Evolutionary conservation across 1,140 invertebrate species (phyloP), one percentile per base, ranked within the genome.

Genomic region (Hesperophylax magnus): DNA sequence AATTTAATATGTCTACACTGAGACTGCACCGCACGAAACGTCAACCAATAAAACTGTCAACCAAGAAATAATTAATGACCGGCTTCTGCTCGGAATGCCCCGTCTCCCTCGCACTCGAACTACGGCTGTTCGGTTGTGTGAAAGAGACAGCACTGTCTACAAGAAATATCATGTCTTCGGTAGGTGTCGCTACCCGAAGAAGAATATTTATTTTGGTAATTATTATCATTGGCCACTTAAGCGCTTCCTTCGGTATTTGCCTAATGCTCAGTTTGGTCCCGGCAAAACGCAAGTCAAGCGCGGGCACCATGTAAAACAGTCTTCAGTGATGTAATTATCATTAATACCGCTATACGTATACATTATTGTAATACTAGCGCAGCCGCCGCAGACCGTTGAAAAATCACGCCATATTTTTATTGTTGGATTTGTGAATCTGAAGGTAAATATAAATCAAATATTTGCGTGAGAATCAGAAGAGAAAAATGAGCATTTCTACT

Each of bases 221-320:
- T 84, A 84, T 84, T 84, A 84, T 84, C 78, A 84, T 84, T 84
- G 80, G 80, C 82, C 82, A 84, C 82, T 84, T 84, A 84, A 84
- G 82, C 72, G 82, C 79, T 84, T 81, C 82, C 77, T 80, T 77
- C 75, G 54, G 58, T 53, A 75, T 80, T 80, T 76, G 78, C 17
- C 72, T 76, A 76, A 76, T 76, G 72, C 31, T 22, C n/a, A 20
- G 69, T 53, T 67, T 52, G 52, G 22, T 24, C 31, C 63, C 31
- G 22, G 58, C 6, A 18, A 22, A n/a, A 14, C 39, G 11, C 9
- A 8, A 6, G 39, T 11, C 39, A 47, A 47, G 39, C 39, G 39
- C 39, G 39, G 39, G 39, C 39, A 47, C 39, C 11, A 8, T 14
- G 39, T 47, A 47, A 47, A 47, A 47, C 39, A 14, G 39, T 47